Evolutionary conservation across 2,113 vertebrate species (phyloP).

Genomic region (Glaucidium brasilianum): DNA sequence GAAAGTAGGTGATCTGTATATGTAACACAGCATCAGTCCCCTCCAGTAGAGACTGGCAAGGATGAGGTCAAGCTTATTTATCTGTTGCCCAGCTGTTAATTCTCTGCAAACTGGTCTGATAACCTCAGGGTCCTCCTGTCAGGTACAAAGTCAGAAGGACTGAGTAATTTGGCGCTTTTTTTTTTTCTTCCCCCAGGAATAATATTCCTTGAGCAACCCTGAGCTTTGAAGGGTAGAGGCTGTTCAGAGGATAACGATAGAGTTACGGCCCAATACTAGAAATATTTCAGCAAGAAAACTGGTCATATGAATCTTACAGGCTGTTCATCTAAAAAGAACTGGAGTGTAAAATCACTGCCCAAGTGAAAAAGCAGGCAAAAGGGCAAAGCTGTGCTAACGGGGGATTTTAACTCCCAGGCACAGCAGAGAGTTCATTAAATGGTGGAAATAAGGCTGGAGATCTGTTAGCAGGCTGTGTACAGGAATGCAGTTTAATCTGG

Average conservation of each 20-base stretch:
- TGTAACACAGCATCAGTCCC: neutral
- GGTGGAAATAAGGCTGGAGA: neutral
- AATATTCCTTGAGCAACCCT: neutral
- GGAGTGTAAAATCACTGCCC: constrained; percentile 22
- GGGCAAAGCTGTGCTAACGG: neutral
- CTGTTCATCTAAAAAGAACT: neutral
- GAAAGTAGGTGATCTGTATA: neutral
- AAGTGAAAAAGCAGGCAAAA: neutral
- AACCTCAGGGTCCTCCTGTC: neutral
- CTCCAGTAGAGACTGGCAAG: accelerated
- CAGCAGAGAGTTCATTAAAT: neutral
- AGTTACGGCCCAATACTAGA: neutral
- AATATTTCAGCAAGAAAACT: neutral
- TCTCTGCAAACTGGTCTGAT: neutral
- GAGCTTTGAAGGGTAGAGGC: neutral
- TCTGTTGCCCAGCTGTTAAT: neutral
- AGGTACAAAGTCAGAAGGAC: neutral
- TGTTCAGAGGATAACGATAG: neutral
- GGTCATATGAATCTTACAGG: neutral
- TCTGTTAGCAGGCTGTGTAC: neutral
- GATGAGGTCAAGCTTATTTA: neutral
- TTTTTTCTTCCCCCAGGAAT: neutral
- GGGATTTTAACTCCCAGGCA: neutral
- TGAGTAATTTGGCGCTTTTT: neutral
- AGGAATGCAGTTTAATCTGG: neutral